These are phyloP conservation scores for Cataglyphis altisquamis DNA, from an alignment of 2,888 invertebrate species.

Conservation along the genomic window DNA sequence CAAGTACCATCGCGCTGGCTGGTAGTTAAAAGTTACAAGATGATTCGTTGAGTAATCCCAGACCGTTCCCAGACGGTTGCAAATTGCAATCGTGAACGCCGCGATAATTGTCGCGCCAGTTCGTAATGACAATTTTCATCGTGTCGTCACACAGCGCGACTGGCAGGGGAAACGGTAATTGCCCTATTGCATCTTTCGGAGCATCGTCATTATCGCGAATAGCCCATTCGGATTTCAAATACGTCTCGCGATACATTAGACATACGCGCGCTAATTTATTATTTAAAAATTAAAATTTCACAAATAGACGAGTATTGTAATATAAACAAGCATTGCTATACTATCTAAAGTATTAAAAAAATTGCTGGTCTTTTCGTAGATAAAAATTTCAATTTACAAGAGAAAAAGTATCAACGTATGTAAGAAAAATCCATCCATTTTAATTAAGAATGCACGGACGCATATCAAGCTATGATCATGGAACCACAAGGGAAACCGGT, in stretches of 20 bases:
- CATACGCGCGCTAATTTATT: constrained; percentile 6
- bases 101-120: constrained; percentile 85
- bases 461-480: neutral
- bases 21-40: constrained; percentile 86
- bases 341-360: neutral
- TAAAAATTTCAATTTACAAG: neutral
- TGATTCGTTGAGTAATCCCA: constrained; percentile 85
- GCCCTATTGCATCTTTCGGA: constrained; percentile 82
- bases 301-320: neutral
- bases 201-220: constrained; percentile 77
- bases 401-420: no score
- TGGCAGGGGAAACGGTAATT: constrained; percentile 78
- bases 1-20: constrained; percentile 73
- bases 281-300: constrained; percentile 4
- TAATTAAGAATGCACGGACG: neutral
- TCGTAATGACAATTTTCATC: constrained; percentile 85
- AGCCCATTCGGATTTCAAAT: constrained; percentile 72
- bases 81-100: constrained; percentile 85
- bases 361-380: neutral
- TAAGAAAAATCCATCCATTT: neutral
- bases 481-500: neutral
- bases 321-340: no score
- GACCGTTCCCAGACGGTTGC: constrained; percentile 84
- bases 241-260: constrained; percentile 58
- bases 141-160: constrained; percentile 80